A percentile compares a stretch with the other conserved stretches of the same genome.
Conservation (phyloP, 2,888 invertebrate species). For the Epiblema foenella region DNA sequence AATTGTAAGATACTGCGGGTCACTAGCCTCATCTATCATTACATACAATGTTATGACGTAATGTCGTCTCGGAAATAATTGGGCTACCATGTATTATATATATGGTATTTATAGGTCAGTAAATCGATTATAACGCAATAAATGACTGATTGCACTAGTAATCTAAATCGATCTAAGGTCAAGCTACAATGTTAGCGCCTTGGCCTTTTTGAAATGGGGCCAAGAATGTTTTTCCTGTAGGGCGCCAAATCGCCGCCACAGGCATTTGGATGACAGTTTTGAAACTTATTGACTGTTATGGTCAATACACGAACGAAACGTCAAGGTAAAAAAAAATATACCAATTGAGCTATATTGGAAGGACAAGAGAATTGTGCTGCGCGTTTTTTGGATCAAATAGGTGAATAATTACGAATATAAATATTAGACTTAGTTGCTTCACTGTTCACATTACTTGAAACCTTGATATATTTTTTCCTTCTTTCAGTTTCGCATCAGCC, state of each 20-base stretch:
- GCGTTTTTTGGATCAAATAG: too few relatives aligned
- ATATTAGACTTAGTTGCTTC: too few relatives aligned
- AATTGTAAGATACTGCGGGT: not conserved
- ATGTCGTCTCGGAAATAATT: not conserved
- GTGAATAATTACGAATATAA: too few relatives aligned
- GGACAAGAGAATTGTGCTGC: too few relatives aligned
- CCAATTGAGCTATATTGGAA: too few relatives aligned
- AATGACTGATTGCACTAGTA: not conserved
- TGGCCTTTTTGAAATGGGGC: slow-evolving; percentile 15
- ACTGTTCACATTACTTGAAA: too few relatives aligned
- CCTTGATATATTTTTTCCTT: too few relatives aligned
- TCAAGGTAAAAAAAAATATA: not conserved
- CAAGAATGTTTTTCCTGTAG: slow-evolving; percentile 5
- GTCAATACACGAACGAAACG: not conserved
- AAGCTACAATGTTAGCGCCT: slow-evolving; percentile 15
- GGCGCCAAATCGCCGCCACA: not conserved
- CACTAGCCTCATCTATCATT: slow-evolving; percentile 2
- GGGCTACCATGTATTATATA: not conserved
- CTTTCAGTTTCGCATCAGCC: too few relatives aligned
- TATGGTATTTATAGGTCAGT: not conserved
- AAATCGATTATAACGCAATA: slow-evolving; percentile 17
- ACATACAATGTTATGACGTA: not conserved
- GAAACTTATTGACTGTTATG: slow-evolving; percentile 1
- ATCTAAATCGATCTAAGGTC: slow-evolving; percentile 18
- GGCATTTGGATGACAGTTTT: not conserved